A percentile compares a stretch with the other conserved stretches of the same genome.
Conservation (phyloP, 2,797 vertebrate species). For the Galago senegalensis region DNA sequence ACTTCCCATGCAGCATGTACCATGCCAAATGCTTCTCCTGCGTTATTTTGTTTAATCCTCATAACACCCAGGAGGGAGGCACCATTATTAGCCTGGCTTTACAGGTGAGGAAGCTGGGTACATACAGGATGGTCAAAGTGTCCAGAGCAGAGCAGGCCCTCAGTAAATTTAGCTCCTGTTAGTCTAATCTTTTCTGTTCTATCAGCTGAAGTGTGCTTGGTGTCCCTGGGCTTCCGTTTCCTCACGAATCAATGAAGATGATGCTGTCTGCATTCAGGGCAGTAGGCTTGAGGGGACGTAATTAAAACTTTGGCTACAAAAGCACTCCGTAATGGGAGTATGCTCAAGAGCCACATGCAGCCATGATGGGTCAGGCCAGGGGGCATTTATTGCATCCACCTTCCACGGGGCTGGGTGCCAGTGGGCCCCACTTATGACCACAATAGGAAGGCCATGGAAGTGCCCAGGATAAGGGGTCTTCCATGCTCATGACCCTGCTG, state of each 20-base stretch:
- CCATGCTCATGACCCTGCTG: background rate
- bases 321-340: background rate
- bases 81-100: background rate
- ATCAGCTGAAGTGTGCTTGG: background rate
- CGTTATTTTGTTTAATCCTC: background rate
- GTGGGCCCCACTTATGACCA: background rate
- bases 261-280: too few species aligned
- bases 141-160: background rate
- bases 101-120: background rate
- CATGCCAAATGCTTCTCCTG: background rate
- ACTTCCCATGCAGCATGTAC: background rate
- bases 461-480: background rate
- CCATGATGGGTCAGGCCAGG: fast-evolving
- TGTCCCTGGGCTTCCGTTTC: background rate
- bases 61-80: background rate
- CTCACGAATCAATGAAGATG: background rate
- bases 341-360: fast-evolving
- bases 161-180: background rate
- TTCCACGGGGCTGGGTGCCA: background rate
- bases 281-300: background rate
- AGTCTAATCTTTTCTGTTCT: background rate
- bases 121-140: fast-evolving
- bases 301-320: background rate
- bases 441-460: background rate
- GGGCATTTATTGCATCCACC: background rate